Evolutionary conservation across 2,797 vertebrate species (phyloP).

Genomic region (Avahi laniger): DNA sequence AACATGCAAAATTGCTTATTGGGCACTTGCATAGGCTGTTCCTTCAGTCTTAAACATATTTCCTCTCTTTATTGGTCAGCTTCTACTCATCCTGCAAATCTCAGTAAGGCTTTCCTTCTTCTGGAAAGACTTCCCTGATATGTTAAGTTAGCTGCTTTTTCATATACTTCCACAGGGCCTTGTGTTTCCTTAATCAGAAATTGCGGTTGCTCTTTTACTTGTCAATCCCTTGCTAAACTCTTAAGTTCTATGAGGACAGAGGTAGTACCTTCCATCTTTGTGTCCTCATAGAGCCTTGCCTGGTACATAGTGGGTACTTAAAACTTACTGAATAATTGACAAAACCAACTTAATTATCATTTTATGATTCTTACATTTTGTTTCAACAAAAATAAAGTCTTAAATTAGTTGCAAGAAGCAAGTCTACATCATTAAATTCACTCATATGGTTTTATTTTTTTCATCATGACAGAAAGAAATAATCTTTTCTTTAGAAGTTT

Average conservation of each 20-base stretch:
- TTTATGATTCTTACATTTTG: constrained; percentile 33
- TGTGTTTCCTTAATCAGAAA: background rate
- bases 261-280: background rate
- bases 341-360: constrained; percentile 40
- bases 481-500: constrained; percentile 50
- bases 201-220: background rate
- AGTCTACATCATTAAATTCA: constrained; percentile 12
- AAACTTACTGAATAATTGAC: constrained; percentile 16
- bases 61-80: background rate
- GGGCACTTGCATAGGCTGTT: background rate
- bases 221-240: background rate
- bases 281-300: constrained; percentile 6
- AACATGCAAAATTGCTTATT: background rate
- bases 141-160: background rate
- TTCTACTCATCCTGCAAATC: background rate
- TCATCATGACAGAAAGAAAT: constrained; percentile 27
- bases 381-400: constrained; percentile 45
- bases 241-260: background rate
- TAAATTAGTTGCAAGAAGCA: constrained; percentile 53
- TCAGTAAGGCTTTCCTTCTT: background rate
- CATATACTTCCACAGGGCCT: background rate
- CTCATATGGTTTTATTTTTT: constrained; percentile 46
- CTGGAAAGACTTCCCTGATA: background rate
- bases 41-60: background rate
- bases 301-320: background rate